Percentiles rank a stretch among this genome's conserved stretches.
These are phyloP conservation scores for Vesta saturnalis DNA, from an alignment of 2,888 invertebrate genomes.

Conservation along the genomic window DNA sequence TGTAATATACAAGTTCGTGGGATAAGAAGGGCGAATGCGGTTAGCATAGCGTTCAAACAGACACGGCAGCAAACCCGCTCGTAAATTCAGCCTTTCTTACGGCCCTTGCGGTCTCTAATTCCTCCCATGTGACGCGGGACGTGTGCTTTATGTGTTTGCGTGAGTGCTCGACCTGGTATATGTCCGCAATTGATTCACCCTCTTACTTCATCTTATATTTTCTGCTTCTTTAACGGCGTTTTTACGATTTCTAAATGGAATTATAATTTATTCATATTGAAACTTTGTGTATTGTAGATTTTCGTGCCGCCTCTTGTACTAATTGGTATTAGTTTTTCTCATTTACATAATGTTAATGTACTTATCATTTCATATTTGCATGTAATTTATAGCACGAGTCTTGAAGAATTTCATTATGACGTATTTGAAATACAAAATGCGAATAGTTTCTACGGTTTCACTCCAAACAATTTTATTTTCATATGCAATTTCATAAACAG, in stretches of 20 bases:
- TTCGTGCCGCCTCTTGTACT: background rate
- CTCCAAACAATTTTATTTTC: too few species aligned
- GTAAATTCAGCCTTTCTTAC: slow-evolving; percentile 61
- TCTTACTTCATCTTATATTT: slow-evolving; percentile 34
- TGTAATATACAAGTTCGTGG: slow-evolving; percentile 40
- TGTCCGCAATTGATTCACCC: slow-evolving; percentile 59
- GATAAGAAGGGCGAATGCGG: slow-evolving; percentile 44
- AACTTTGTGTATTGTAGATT: background rate
- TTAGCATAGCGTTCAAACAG: slow-evolving; percentile 56
- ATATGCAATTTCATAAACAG: too few species aligned
- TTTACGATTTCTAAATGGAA: slow-evolving; percentile 40
- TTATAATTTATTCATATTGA: slow-evolving; percentile 40
- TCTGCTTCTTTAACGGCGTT: slow-evolving; percentile 38
- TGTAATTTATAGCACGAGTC: background rate
- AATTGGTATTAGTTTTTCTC: background rate
- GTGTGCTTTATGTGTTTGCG: slow-evolving; percentile 62
- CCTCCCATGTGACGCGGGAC: slow-evolving; percentile 61
- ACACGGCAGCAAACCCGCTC: slow-evolving; percentile 56
- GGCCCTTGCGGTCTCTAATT: slow-evolving; percentile 60
- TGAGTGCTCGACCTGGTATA: slow-evolving; percentile 58
- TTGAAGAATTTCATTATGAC: background rate
- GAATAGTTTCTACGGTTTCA: too few species aligned
- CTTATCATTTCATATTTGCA: background rate
- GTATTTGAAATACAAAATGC: too few species aligned
- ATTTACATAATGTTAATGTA: background rate